These are phyloP conservation scores for Leptonema lineaticorne DNA, from an alignment of 1,140 invertebrate genomes.

Conservation along the genomic window DNA sequence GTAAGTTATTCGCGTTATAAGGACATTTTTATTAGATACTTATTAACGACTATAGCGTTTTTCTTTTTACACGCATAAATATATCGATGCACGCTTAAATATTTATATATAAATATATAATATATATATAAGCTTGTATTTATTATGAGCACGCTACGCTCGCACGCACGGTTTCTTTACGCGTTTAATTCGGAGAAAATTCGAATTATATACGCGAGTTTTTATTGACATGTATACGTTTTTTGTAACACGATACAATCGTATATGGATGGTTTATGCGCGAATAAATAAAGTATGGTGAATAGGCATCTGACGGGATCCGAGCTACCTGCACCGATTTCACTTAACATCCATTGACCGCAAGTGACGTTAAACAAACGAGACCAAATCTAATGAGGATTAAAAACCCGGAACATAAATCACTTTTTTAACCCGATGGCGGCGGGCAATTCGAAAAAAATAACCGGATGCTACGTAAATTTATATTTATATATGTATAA, in stretches of 20 bases:
- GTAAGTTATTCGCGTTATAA: too few species aligned
- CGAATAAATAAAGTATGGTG: conserved; percentile 25
- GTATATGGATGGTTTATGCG: conserved; percentile 21
- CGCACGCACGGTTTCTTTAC: too few species aligned
- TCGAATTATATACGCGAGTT: neutral
- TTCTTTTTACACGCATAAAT: too few species aligned
- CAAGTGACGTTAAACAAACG: conserved; percentile 32
- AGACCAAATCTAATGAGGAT: conserved; percentile 37
- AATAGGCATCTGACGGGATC: conserved; percentile 23
- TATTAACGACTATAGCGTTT: too few species aligned
- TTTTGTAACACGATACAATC: conserved; percentile 16
- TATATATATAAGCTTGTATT: too few species aligned
- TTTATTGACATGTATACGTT: neutral
- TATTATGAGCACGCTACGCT: too few species aligned
- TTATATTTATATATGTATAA: too few species aligned
- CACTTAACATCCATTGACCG: conserved; percentile 20
- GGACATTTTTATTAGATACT: neutral
- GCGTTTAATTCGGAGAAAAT: too few species aligned
- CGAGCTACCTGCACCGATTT: conserved; percentile 27
- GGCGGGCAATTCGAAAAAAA: neutral
- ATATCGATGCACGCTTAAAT: too few species aligned
- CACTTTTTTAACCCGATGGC: conserved; percentile 21
- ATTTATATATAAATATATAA: too few species aligned
- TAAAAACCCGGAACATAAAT: conserved; percentile 24
- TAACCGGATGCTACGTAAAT: neutral